A percentile compares a stretch with the other conserved stretches of the same genome.
phyloP scores from a whole-genome alignment of 2,797 vertebrate species.

The Rousettus madagascariensis region DNA sequence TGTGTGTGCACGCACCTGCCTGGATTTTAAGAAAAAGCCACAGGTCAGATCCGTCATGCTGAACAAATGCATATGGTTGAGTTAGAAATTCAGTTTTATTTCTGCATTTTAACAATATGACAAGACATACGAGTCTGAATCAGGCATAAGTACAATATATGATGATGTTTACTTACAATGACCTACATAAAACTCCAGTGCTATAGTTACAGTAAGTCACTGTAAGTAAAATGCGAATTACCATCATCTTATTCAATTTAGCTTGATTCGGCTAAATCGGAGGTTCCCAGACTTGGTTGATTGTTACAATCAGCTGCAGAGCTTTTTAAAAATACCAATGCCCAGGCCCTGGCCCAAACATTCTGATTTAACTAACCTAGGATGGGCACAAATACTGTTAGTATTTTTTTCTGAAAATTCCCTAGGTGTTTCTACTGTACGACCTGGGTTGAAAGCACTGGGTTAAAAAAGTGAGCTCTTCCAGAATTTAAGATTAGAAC shows the following conservation, averaged over 20 bases:
- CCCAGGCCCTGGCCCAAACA: not conserved
- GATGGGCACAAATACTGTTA: not conserved
- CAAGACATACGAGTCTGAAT: not conserved
- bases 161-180: not conserved
- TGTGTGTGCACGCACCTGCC: too few relatives aligned
- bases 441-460: not conserved
- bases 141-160: not conserved
- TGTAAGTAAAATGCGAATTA: slow-evolving; percentile 4
- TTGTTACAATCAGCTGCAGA: not conserved
- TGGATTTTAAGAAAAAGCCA: slow-evolving; percentile 32
- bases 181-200: not conserved
- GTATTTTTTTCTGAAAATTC: not conserved
- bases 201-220: not conserved
- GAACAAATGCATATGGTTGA: not conserved
- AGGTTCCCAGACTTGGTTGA: not conserved
- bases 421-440: not conserved
- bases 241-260: not conserved
- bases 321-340: not conserved
- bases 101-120: not conserved
- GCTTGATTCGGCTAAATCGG: not conserved
- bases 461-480: not conserved
- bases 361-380: not conserved
- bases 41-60: not conserved
- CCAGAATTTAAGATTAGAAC: not conserved
- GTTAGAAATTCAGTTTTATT: slow-evolving; percentile 7